phyloP scores from a whole-genome alignment of 2,888 invertebrate genomes.

The Drosophila affinis region DNA sequence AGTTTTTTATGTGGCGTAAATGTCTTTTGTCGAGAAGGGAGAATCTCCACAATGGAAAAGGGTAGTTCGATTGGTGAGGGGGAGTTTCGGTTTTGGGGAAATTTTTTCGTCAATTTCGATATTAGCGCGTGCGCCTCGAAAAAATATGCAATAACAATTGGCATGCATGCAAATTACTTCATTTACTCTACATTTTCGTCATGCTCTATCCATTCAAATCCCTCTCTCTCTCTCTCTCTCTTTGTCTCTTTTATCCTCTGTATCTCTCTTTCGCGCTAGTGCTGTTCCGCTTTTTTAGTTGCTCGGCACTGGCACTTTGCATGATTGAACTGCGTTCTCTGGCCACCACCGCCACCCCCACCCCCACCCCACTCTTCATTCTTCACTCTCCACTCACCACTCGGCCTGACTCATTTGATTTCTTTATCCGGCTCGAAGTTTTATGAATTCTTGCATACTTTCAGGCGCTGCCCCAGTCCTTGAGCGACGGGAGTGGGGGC shows the following conservation, averaged over 20 bases:
- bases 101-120: constrained; percentile 73
- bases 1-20: constrained; percentile 68
- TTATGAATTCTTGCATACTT: constrained; percentile 63
- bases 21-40: constrained; percentile 18
- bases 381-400: neutral
- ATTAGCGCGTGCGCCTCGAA: constrained; percentile 67
- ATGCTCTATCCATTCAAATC: constrained; percentile 10
- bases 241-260: neutral
- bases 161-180: constrained; percentile 83
- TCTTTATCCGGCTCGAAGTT: constrained; percentile 27
- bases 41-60: constrained; percentile 45
- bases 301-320: constrained; percentile 77
- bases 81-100: constrained; percentile 30
- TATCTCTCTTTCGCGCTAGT: constrained; percentile 9
- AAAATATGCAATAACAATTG: constrained; percentile 80
- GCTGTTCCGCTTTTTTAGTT: constrained; percentile 14
- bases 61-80: constrained; percentile 64
- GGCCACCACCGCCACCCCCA: constrained; percentile 3
- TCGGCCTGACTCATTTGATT: constrained; percentile 44
- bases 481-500: neutral
- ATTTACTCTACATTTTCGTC: constrained; percentile 60
- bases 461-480: constrained; percentile 49
- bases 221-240: neutral
- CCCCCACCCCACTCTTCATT: neutral
- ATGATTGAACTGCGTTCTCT: constrained; percentile 76